These are phyloP conservation scores for Gouania willdenowi DNA, from an alignment of 2,797 vertebrate genomes.

Conservation along the genomic window DNA sequence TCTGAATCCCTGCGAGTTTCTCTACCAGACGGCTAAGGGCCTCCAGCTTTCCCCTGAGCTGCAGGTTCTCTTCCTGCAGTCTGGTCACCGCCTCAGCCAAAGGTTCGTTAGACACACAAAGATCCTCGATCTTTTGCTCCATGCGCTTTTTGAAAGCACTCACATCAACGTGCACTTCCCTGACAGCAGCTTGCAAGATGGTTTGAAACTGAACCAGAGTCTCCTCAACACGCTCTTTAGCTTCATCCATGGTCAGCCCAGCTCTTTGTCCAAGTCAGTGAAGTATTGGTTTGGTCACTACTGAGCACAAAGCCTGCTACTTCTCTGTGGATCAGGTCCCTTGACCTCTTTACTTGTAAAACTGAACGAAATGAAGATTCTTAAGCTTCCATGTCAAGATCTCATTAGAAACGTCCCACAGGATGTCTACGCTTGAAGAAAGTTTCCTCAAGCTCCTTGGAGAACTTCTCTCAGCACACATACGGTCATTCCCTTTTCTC, in stretches of 20 bases:
- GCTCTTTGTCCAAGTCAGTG: neutral
- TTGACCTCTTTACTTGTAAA: too few species aligned
- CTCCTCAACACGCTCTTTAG: slow-evolving; percentile 48
- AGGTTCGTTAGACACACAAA: slow-evolving; percentile 74
- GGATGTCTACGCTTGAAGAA: neutral
- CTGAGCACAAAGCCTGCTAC: neutral
- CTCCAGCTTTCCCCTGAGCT: slow-evolving; percentile 80
- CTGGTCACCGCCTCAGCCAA: slow-evolving; percentile 76
- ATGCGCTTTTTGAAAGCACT: slow-evolving; percentile 82
- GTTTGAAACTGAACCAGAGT: slow-evolving; percentile 77
- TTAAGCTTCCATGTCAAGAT: neutral
- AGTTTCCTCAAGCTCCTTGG: slow-evolving; percentile 35
- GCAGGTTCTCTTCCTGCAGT: slow-evolving; percentile 87
- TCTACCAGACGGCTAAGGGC: slow-evolving; percentile 81
- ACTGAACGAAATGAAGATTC: too few species aligned
- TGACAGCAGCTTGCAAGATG: slow-evolving; percentile 78
- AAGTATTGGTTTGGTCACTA: neutral
- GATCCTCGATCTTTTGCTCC: slow-evolving; percentile 82
- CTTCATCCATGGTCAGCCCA: slow-evolving; percentile 42
- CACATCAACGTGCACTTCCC: slow-evolving; percentile 83
- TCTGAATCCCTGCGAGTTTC: slow-evolving; percentile 56
- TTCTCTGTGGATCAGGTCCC: neutral
- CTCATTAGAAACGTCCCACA: neutral
- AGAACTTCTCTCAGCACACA: slow-evolving; percentile 20
- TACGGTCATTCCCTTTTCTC: slow-evolving; percentile 11